Percentiles rank a stretch among this genome's conserved stretches.
Conservation (phyloP, 1,140 invertebrate species). For the Pseudomyrmex sp. region DNA sequence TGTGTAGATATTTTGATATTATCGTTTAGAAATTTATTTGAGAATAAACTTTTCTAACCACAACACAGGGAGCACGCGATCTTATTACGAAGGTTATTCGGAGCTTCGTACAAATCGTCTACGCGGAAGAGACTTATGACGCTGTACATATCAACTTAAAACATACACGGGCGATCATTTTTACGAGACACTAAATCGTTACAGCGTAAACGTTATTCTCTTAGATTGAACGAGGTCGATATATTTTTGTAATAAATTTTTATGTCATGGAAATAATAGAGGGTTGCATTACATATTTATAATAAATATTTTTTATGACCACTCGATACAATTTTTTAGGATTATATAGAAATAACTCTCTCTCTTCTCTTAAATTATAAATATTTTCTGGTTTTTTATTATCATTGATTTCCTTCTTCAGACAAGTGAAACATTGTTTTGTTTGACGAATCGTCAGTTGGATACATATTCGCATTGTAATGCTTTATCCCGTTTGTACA, state of each 20-base stretch:
- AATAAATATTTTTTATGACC: conserved; percentile 4
- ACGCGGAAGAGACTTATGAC: background rate
- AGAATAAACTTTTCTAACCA: background rate
- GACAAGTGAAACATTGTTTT: background rate
- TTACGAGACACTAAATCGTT: conserved; percentile 7
- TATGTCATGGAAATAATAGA: background rate
- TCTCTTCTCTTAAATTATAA: too few relatives aligned
- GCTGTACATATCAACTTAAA: conserved; percentile 10
- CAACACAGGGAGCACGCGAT: background rate
- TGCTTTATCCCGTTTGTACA: conserved; percentile 13
- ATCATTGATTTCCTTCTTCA: too few relatives aligned
- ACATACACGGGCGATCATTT: background rate
- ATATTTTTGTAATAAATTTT: conserved; percentile 15
- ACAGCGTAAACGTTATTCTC: background rate
- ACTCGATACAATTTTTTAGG: conserved; percentile 12
- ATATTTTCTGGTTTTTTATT: too few relatives aligned
- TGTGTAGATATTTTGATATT: background rate
- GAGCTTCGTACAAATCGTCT: background rate
- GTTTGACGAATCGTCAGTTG: background rate
- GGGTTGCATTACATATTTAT: conserved; percentile 7
- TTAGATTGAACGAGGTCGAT: background rate
- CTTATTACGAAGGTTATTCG: conserved; percentile 26
- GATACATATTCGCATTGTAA: background rate
- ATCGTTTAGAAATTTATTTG: background rate
- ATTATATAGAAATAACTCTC: background rate